phyloP scores from a whole-genome alignment of 2,797 vertebrate species.

The Nannoperca australis region DNA sequence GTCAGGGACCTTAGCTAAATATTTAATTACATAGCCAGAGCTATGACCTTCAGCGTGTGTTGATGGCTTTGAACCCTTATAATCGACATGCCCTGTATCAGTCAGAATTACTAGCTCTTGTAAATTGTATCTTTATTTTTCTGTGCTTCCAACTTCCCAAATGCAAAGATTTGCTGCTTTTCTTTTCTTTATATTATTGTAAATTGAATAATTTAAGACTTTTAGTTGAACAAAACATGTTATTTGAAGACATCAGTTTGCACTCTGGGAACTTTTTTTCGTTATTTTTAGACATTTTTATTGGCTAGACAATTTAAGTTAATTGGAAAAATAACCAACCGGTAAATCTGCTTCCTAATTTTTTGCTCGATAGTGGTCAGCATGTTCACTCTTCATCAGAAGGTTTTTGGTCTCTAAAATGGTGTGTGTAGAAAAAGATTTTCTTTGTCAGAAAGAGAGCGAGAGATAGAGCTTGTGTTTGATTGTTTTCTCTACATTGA shows the following conservation, averaged over 20 bases:
- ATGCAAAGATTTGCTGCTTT: neutral
- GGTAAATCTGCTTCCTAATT: neutral
- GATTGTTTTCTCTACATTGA: constrained; percentile 26
- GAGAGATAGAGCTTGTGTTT: constrained; percentile 17
- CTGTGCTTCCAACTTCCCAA: neutral
- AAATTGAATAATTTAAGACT: neutral
- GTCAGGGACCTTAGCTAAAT: constrained; percentile 67
- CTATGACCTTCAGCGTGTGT: constrained; percentile 21
- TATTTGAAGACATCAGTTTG: neutral
- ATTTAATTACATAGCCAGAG: constrained; percentile 49
- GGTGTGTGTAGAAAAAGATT: neutral
- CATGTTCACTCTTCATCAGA: neutral
- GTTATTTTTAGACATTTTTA: neutral
- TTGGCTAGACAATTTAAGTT: neutral
- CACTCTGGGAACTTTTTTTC: neutral
- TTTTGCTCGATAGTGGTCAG: neutral
- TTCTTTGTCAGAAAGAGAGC: neutral
- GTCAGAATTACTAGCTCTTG: neutral
- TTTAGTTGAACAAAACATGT: neutral
- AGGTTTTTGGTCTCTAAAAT: neutral
- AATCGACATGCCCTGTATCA: neutral
- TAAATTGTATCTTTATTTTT: neutral
- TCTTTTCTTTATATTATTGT: neutral
- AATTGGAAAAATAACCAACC: neutral
- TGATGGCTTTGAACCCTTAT: constrained; percentile 42